Evolutionary conservation across 2,888 invertebrate genomes (phyloP).

Genomic region (Spodoptera littoralis): DNA sequence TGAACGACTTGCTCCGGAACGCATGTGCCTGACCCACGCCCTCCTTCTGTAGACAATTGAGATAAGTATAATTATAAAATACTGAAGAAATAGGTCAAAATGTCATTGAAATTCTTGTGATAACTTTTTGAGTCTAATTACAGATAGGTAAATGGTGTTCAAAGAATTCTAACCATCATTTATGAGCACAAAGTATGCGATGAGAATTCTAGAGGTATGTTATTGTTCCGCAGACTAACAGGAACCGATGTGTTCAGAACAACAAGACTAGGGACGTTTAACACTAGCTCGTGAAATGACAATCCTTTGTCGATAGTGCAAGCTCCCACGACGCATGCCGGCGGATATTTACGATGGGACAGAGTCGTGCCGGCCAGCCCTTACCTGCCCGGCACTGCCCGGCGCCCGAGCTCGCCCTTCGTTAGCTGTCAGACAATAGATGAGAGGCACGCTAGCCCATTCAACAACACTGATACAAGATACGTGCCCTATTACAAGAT

Average conservation of each 20-base stretch:
- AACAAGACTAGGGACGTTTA: constrained; percentile 64
- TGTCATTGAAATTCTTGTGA: no score
- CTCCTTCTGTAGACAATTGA: constrained; percentile 89
- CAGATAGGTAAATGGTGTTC: background rate
- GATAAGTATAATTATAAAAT: constrained; percentile 23
- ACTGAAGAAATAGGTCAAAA: background rate
- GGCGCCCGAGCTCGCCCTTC: constrained; percentile 55
- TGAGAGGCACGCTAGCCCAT: constrained; percentile 69
- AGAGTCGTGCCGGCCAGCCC: constrained; percentile 58
- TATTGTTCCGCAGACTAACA: constrained; percentile 61
- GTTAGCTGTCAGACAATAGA: constrained; percentile 68
- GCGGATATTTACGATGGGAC: constrained; percentile 65
- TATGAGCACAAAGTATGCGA: no score
- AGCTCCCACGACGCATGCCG: constrained; percentile 59
- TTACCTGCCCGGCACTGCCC: constrained; percentile 68
- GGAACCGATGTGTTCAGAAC: constrained; percentile 65
- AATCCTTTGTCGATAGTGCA: constrained; percentile 63
- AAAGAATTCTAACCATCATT: no score
- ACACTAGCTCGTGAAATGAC: constrained; percentile 70
- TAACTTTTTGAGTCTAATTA: no score
- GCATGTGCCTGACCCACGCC: constrained; percentile 91
- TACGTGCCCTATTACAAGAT: constrained; percentile 21
- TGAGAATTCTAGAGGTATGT: constrained; percentile 7
- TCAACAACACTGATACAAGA: constrained; percentile 66
- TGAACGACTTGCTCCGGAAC: constrained; percentile 93